These are phyloP conservation scores for Herpetotheres cachinnans DNA, from an alignment of 2,113 vertebrate species.

Conservation along the genomic window DNA sequence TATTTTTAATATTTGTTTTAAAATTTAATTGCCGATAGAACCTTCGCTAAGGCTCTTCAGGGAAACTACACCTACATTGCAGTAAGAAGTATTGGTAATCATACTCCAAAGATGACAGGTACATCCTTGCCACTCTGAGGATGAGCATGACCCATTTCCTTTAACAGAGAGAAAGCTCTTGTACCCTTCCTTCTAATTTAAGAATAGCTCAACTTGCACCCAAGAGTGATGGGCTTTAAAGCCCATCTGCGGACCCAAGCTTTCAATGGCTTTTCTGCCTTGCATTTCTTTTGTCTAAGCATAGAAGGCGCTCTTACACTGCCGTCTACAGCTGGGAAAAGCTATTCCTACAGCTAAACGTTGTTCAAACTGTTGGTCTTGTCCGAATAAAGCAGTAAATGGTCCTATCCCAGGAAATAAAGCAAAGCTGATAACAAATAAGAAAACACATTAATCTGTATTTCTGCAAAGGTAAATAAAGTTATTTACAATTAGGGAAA, in stretches of 20 bases:
- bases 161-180: background rate
- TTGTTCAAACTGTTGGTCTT: background rate
- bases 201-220: background rate
- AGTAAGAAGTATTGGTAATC: background rate
- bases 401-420: background rate
- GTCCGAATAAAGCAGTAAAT: background rate
- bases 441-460: slow-evolving; percentile 24
- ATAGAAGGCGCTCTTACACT: slow-evolving; percentile 29
- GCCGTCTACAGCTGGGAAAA: background rate
- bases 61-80: background rate
- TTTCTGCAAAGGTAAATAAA: slow-evolving; percentile 21
- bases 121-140: background rate
- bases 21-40: background rate
- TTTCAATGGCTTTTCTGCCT: background rate
- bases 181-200: background rate
- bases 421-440: slow-evolving; percentile 5
- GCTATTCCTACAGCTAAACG: background rate
- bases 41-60: background rate
- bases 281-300: background rate
- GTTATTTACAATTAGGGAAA: slow-evolving; percentile 19
- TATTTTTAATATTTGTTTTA: background rate
- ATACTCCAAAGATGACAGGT: background rate
- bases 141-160: background rate
- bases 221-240: background rate
- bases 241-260: background rate